A percentile compares a stretch with the other conserved stretches of the same genome.
Evolutionary conservation across 1,140 invertebrate genomes (phyloP).

Genomic region (Cecropterus lyciades): DNA sequence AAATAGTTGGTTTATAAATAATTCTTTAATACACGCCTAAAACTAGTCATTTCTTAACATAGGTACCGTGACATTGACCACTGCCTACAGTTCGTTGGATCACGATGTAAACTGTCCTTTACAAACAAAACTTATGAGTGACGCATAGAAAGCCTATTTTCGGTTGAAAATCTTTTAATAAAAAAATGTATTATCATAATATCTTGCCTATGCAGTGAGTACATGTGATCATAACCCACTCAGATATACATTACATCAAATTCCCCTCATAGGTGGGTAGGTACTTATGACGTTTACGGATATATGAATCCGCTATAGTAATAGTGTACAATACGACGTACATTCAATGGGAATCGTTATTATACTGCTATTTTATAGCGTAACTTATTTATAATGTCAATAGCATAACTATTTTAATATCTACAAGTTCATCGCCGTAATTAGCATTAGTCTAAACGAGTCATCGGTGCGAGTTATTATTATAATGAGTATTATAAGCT

Average conservation of each 20-base stretch:
- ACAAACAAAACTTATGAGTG: too few relatives aligned
- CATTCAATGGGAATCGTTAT: constrained; percentile 2
- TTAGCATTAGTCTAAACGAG: constrained; percentile 16
- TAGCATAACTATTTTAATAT: constrained; percentile 15
- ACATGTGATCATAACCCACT: constrained; percentile 3
- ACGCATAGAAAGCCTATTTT: too few relatives aligned
- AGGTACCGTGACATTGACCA: too few relatives aligned
- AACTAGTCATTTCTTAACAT: too few relatives aligned
- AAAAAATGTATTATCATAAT: too few relatives aligned
- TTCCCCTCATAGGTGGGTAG: constrained; percentile 17
- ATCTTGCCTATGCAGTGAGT: constrained; percentile 5
- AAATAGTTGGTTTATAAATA: too few relatives aligned
- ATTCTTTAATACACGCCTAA: too few relatives aligned
- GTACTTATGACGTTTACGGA: constrained; percentile 25
- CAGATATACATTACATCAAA: constrained; percentile 7
- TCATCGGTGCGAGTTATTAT: constrained; percentile 4
- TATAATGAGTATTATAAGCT: neutral
- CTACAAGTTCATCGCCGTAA: constrained; percentile 30
- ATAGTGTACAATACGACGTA: constrained; percentile 17
- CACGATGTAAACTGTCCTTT: too few relatives aligned
- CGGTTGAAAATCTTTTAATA: too few relatives aligned
- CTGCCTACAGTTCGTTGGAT: too few relatives aligned
- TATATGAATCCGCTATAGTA: constrained; percentile 26
- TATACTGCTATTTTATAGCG: neutral
- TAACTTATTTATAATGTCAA: constrained; percentile 6